phyloP scores from a whole-genome alignment of 2,113 vertebrate genomes.

The zebrafish (Danio rerio) region DNA sequence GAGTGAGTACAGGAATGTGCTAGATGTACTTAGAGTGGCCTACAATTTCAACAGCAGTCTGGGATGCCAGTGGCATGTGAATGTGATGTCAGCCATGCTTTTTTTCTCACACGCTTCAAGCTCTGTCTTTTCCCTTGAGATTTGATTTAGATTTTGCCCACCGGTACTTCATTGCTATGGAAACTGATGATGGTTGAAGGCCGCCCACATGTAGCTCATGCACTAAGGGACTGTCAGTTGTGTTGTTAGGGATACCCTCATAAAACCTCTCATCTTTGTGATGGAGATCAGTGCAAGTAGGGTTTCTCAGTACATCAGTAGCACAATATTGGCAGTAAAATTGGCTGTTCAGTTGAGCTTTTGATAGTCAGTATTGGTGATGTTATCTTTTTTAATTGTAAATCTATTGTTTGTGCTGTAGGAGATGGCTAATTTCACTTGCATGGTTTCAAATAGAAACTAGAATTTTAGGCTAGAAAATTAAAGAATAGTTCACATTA shows the following conservation, averaged over 20 bases:
- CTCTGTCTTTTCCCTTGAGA: constrained; percentile 7
- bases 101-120: constrained; percentile 3
- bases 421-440: too few relatives aligned
- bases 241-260: constrained; percentile 27
- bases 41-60: neutral
- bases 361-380: too few relatives aligned
- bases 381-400: too few relatives aligned
- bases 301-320: neutral
- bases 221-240: constrained; percentile 4
- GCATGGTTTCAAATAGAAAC: too few relatives aligned
- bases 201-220: constrained; percentile 32
- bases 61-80: neutral
- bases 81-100: neutral
- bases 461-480: too few relatives aligned
- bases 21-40: neutral
- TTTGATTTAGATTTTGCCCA: constrained; percentile 37
- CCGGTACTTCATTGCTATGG: constrained; percentile 26
- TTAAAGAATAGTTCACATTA: too few relatives aligned
- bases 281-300: neutral
- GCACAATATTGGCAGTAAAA: neutral
- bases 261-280: neutral
- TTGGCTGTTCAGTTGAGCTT: too few relatives aligned
- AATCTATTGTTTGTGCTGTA: too few relatives aligned
- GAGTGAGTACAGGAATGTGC: neutral
- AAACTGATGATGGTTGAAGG: constrained; percentile 18